Evolutionary conservation across 2,888 invertebrate genomes (phyloP).

Genomic region (Folsomia candida): DNA sequence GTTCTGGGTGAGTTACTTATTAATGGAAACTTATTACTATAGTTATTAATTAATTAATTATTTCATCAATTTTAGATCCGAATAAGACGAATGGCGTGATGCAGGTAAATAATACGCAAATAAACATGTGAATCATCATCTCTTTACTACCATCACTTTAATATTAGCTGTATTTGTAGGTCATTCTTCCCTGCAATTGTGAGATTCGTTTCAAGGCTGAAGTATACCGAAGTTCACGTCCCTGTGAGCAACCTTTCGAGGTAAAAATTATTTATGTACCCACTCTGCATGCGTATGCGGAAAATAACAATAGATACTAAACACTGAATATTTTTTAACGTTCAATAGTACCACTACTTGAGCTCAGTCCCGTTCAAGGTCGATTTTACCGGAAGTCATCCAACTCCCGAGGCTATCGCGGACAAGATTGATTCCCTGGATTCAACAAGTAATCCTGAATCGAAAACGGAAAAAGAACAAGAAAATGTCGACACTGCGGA

Average conservation of each 20-base stretch:
- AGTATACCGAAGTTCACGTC: slow-evolving; percentile 15
- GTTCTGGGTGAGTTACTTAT: too few relatives aligned
- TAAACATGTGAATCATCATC: background rate
- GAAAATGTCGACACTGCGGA: background rate
- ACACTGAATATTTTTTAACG: too few relatives aligned
- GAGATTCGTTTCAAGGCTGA: slow-evolving; percentile 18
- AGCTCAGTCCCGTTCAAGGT: background rate
- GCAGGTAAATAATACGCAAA: too few relatives aligned
- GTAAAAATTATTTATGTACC: background rate
- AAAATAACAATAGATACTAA: too few relatives aligned
- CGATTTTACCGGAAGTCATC: background rate
- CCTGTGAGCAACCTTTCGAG: slow-evolving; percentile 23
- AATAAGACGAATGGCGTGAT: slow-evolving; percentile 28
- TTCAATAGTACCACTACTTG: background rate
- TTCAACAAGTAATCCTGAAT: background rate
- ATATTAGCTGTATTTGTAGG: slow-evolving; percentile 1
- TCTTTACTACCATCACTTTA: background rate
- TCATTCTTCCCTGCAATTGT: slow-evolving; percentile 31
- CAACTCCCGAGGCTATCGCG: background rate
- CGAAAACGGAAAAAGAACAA: background rate
- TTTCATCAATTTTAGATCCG: background rate
- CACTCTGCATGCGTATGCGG: background rate
- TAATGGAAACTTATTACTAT: too few relatives aligned
- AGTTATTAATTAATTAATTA: too few relatives aligned
- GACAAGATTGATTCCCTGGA: background rate